Evolutionary conservation across 1,140 invertebrate genomes (phyloP), one percentile per base, ranked within the genome.

Genomic region (Drosophila tsacasi): DNA sequence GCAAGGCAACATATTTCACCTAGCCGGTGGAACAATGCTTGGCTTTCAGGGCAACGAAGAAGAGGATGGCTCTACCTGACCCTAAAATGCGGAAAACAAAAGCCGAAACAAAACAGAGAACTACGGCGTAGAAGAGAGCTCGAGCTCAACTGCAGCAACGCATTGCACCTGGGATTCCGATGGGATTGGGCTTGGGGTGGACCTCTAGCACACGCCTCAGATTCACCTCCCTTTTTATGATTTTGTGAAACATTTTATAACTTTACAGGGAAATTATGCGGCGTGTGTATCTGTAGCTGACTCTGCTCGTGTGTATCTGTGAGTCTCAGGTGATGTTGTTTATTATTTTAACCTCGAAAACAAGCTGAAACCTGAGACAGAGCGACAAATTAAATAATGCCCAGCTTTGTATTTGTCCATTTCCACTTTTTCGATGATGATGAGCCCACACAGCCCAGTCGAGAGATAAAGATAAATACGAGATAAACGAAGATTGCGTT

Each of bases 171-270:
- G 84, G 84, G 71, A 74, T 52, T 90, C 40, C 23, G 54, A 25
- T 57, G 61, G 40, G 30, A 35, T 50, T 32, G 37, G 69, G n/a
- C 32, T 7, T 37, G 79, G 79, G 78, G 63, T 73, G 75, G 57
- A 69, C 27, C 61, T 52, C 61, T 52, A 63, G 58, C 75, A 47
- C 50, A 75, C 67, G 67, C 72, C 52, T 75, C 55, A 32, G 44
- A 21, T 40, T 57, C 68, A 44, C 61, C 55, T 44, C 61, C 27
- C 12, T 58, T 59, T 81, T 87, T 87, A 87, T 81, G 85, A 79
- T 81, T 87, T 89, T 90, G 85, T 89, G 81, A 89, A 81, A 84
- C 68, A 87, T 90, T 89, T 89, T 90, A 89, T 84, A 89, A 81
- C 81, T 83, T 68, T 84, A 89, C 81, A 89, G 75, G 81, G 85